phyloP scores from a whole-genome alignment of 2,797 vertebrate genomes.

The Borostomias antarcticus region DNA sequence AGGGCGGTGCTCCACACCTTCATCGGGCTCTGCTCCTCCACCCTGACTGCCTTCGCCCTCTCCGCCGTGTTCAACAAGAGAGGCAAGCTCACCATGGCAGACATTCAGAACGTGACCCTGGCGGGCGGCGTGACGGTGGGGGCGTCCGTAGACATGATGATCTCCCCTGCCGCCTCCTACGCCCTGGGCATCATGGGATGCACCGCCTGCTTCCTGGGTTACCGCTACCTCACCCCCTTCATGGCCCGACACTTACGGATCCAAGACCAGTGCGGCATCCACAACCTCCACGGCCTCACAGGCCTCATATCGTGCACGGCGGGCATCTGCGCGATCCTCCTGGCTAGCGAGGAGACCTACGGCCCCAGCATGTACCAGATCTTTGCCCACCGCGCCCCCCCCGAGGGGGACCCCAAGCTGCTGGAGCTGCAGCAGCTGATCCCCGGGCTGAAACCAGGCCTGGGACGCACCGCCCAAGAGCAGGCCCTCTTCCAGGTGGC shows the following conservation, averaged over 20 bases:
- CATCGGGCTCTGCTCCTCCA: slow-evolving; percentile 75
- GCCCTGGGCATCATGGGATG: slow-evolving; percentile 76
- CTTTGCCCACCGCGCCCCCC: slow-evolving; percentile 56
- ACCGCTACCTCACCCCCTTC: slow-evolving; percentile 76
- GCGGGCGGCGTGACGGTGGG: slow-evolving; percentile 80
- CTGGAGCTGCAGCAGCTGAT: slow-evolving; percentile 47
- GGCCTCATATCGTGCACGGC: slow-evolving; percentile 74
- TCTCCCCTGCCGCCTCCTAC: slow-evolving; percentile 71
- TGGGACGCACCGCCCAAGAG: slow-evolving; percentile 34
- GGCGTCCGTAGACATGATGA: slow-evolving; percentile 75
- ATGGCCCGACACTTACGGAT: slow-evolving; percentile 61
- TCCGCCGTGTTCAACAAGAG: slow-evolving; percentile 75
- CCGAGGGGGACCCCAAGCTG: slow-evolving; percentile 60
- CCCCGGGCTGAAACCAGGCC: slow-evolving; percentile 20
- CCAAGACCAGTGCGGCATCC: slow-evolving; percentile 81
- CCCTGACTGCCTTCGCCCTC: slow-evolving; percentile 72
- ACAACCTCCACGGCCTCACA: slow-evolving; percentile 82
- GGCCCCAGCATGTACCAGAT: slow-evolving; percentile 59
- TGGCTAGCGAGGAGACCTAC: slow-evolving; percentile 54
- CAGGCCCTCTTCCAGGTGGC: slow-evolving; percentile 73
- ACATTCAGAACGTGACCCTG: slow-evolving; percentile 83
- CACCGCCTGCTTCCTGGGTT: slow-evolving; percentile 70
- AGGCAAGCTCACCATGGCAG: slow-evolving; percentile 75
- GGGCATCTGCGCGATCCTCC: slow-evolving; percentile 67
- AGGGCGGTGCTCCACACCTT: slow-evolving; percentile 80